Conservation (phyloP, 2,888 invertebrate genomes). For the Sipunculus nudus region DNA sequence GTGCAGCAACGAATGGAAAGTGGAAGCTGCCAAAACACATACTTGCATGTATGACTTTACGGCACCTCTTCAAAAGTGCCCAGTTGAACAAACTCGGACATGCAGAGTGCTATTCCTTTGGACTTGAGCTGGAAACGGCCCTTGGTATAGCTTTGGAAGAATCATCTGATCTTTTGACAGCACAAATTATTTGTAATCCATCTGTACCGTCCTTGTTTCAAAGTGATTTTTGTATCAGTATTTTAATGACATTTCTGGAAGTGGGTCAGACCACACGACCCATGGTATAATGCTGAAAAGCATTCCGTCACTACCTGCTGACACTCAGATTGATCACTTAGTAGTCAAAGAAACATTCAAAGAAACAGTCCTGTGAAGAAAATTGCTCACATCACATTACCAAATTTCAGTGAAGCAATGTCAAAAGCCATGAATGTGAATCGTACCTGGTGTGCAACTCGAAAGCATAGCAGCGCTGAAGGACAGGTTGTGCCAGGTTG, state of each 20-base stretch:
- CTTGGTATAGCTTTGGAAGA: too few species aligned
- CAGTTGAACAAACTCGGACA: background rate
- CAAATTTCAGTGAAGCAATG: background rate
- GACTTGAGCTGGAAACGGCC: too few species aligned
- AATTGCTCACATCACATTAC: too few species aligned
- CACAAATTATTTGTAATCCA: background rate
- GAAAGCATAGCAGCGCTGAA: background rate
- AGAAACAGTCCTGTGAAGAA: too few species aligned
- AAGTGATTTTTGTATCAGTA: slow-evolving; percentile 8
- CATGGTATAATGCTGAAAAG: slow-evolving; percentile 45
- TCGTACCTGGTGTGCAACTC: background rate
- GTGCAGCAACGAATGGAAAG: background rate
- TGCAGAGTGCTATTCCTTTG: too few species aligned
- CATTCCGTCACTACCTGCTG: background rate
- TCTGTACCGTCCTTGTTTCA: background rate
- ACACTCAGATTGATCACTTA: background rate
- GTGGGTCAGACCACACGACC: slow-evolving; percentile 35
- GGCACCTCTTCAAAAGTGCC: background rate
- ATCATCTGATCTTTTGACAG: too few species aligned
- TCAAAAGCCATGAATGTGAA: background rate
- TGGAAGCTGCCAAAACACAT: slow-evolving; percentile 4
- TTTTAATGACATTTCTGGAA: background rate
- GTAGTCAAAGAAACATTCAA: too few species aligned
- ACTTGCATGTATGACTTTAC: too few species aligned
- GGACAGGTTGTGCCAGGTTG: slow-evolving; percentile 25